Base-by-base conservation (phyloP, 2,888 invertebrate genomes). In the Harpalus rubripes region DNA sequence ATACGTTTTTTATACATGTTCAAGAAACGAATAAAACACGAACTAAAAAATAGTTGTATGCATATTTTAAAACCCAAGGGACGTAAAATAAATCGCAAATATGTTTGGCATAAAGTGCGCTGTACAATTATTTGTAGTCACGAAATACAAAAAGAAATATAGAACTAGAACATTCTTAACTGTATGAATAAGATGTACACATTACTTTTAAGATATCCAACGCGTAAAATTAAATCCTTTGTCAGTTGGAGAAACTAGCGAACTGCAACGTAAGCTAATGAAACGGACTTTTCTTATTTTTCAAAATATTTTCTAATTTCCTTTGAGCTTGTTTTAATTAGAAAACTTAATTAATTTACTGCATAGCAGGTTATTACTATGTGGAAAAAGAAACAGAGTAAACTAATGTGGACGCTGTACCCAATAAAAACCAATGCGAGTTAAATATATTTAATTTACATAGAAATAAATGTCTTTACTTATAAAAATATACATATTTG, bases 241-340 rank as follows among this genome's bases (percentile, higher is more conserved):
- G 68, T 68, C 68, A 74, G 52, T 44, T 22, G 18, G 16, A 74
- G 52, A 74, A 52, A 72, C 39, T n/a, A 72, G 44, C 65, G 15
- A 18, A 7, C 7, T n/a, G 7, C 72, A 41, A 41, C 41, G 15
- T 12, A n/a, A 41, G 39, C 44, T 72, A 72, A 72, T 72, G 72
- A 72, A 72, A 52, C 7, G 1, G 18, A 52, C 52, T 44, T 18
- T 74, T 52, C 59, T 52, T 52, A 52, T 52, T 59, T 59, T 65
- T 65, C 16, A 44, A 41, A 44, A 74, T 74, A 74, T 74, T 74
- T 79, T 79, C 39, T 58, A 58, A 56, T 58, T 58, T 58, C 59
- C 79, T 79, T 79, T 79, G 59, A 80, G 41, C 61, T 80, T 26
- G 41, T 22, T 78, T 81, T 81, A 81, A 81, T 52, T 65, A 44